These are phyloP conservation scores for Pseudanteris insignis DNA, from an alignment of 2,888 invertebrate genomes.

Conservation along the genomic window DNA sequence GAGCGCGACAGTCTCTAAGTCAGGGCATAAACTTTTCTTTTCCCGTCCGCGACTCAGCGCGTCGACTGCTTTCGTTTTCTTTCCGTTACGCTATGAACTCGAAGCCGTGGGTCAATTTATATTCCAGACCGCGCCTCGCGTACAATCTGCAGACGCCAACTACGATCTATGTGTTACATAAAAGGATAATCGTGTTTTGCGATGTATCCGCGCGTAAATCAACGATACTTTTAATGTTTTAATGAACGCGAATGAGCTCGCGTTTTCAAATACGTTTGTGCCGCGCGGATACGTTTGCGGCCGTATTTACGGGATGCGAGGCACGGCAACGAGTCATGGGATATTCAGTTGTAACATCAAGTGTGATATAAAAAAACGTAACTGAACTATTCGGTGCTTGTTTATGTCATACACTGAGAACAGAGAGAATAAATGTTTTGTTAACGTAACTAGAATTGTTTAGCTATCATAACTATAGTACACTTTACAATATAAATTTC, in stretches of 20 bases:
- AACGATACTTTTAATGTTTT: slow-evolving; percentile 24
- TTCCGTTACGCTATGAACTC: slow-evolving; percentile 29
- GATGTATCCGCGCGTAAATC: slow-evolving; percentile 16
- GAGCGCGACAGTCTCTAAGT: no score
- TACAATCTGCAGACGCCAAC: slow-evolving; percentile 31
- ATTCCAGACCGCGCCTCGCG: slow-evolving; percentile 30
- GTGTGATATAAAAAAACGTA: no score
- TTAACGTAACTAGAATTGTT: no score
- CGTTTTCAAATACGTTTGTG: not conserved
- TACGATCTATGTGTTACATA: slow-evolving; percentile 34
- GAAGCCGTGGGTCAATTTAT: slow-evolving; percentile 30
- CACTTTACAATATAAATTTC: no score
- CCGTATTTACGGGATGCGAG: no score
- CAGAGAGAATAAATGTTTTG: no score
- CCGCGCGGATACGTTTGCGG: no score
- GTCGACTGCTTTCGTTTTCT: slow-evolving; percentile 42
- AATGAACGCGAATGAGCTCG: slow-evolving; percentile 9
- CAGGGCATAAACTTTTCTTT: slow-evolving; percentile 24
- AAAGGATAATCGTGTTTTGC: slow-evolving; percentile 28
- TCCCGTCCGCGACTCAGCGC: slow-evolving; percentile 5
- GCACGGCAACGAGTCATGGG: no score
- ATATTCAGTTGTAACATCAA: no score
- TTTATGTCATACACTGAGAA: no score
- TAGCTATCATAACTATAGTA: no score
- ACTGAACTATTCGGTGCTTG: no score